Evolutionary conservation across 2,888 invertebrate species (phyloP), one percentile per base, ranked within the genome.

Genomic region (Apotomis capreana): DNA sequence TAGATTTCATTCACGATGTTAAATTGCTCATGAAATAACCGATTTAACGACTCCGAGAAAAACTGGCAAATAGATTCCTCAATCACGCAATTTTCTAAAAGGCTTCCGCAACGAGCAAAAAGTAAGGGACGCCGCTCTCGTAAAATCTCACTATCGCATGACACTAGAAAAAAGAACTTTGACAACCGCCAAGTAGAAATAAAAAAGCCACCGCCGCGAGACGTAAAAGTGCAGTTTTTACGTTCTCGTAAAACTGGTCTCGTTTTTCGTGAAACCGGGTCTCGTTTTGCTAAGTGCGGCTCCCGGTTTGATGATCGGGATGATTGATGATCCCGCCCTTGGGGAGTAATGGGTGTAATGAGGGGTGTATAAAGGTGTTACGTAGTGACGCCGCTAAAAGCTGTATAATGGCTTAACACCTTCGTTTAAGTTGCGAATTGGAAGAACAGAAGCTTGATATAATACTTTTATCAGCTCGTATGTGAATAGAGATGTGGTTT

Each of bases 211-310:
- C 74, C 80, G 79, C 77, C 76, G 70, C 76, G 77, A 70, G 77
- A 80, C 82, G 81, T 84, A 87, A 85, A 88, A 86, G 81, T 86
- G 86, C 86, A 86, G 83, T 85, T 89, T 89, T 89, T 88, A 88
- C 85, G 82, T 79, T 78, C 76, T 78, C 79, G 75, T 79, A 78
- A 81, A 84, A 79, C 80, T 80, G 83, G 80, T 80, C 79, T 80
- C 77, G 78, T 79, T 77, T 61, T 58, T 65, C 55, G 80, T 75
- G 77, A 80, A 84, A 79, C 79, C 80, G 83, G 26, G 80, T 80
- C 80, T 80, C 77, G 79, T 80, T 77, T 67, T 51, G 64, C 74
- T 75, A 74, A 75, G 75, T 74, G 74, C 71, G 69, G 55, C 10
- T 61, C 49, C 55, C 59, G 60, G 62, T 54, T 51, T 64, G 69